Percentiles rank a stretch among this genome's conserved stretches.
Evolutionary conservation across 2,797 vertebrate species (phyloP).

Genomic region (Anableps anableps): DNA sequence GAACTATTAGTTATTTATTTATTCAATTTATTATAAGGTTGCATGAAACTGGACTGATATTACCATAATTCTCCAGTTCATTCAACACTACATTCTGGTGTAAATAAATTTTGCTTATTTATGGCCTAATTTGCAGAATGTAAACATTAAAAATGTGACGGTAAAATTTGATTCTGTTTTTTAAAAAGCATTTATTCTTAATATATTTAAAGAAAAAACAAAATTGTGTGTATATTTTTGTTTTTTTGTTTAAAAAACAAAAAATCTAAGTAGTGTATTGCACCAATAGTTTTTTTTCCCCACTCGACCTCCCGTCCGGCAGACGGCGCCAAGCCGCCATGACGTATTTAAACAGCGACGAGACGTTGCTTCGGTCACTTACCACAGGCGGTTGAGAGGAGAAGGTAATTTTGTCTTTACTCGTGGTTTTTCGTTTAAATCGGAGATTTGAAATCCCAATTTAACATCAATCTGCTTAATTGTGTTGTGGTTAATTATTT

Average conservation of each 20-base stretch:
- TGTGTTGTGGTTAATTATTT: fast-evolving
- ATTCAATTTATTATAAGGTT: too few species aligned
- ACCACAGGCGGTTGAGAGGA: fast-evolving
- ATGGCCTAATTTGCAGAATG: too few species aligned
- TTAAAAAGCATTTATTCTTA: too few species aligned
- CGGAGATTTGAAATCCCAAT: not conserved
- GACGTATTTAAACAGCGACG: not conserved
- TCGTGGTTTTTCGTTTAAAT: not conserved
- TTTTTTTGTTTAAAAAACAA: not conserved
- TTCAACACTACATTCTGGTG: too few species aligned
- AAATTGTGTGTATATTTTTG: not conserved
- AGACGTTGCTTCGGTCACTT: fast-evolving
- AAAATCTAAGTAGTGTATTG: not conserved
- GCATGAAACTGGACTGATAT: too few species aligned
- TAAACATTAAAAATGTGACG: too few species aligned
- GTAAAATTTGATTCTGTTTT: too few species aligned
- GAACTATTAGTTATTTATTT: too few species aligned
- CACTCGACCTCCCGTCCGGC: conserved; percentile 16
- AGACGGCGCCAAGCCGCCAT: not conserved
- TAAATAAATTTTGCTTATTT: too few species aligned
- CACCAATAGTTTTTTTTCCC: not conserved
- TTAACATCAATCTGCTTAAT: not conserved
- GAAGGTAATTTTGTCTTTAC: fast-evolving
- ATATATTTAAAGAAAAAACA: too few species aligned
- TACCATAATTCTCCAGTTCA: too few species aligned